A percentile compares a stretch with the other conserved stretches of the same genome.
Conservation (phyloP, 2,888 invertebrate genomes). For the Syritta pipiens region DNA sequence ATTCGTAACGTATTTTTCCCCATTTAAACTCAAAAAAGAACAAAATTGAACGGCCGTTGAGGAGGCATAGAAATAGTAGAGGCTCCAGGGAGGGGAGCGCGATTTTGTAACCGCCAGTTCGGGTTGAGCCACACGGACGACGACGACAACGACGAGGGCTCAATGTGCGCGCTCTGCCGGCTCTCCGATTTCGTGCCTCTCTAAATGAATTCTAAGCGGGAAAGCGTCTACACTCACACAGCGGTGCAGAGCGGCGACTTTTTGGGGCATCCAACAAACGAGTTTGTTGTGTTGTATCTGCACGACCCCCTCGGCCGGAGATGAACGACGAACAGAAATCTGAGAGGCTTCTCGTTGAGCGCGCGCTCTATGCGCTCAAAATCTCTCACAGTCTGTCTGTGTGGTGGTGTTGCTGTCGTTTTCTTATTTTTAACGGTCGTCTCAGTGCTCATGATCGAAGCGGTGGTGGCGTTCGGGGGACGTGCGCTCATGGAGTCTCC, state of each 20-base stretch:
- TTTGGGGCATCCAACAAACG: no score
- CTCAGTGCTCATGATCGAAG: constrained; percentile 2
- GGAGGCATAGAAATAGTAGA: constrained; percentile 36
- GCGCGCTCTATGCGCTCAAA: constrained; percentile 57
- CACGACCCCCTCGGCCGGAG: not conserved
- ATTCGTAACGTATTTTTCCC: constrained; percentile 53
- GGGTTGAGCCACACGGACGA: constrained; percentile 43
- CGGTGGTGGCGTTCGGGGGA: not conserved
- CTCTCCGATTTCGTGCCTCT: constrained; percentile 16
- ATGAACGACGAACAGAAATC: not conserved
- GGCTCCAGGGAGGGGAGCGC: not conserved
- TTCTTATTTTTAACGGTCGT: constrained; percentile 66
- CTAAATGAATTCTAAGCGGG: constrained; percentile 51
- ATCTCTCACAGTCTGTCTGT: no score
- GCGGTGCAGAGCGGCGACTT: constrained; percentile 22
- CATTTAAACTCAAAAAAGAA: constrained; percentile 32
- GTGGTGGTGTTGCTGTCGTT: constrained; percentile 34
- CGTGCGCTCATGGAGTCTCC: constrained; percentile 4
- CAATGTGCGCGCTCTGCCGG: constrained; percentile 28
- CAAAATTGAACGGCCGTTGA: not conserved
- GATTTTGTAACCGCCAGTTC: constrained; percentile 58
- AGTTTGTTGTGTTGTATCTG: no score
- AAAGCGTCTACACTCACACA: constrained; percentile 55
- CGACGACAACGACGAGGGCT: no score
- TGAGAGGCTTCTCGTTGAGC: constrained; percentile 34